Evolutionary conservation across 2,888 invertebrate species (phyloP).

Genomic region (Drosophila prostipennis): DNA sequence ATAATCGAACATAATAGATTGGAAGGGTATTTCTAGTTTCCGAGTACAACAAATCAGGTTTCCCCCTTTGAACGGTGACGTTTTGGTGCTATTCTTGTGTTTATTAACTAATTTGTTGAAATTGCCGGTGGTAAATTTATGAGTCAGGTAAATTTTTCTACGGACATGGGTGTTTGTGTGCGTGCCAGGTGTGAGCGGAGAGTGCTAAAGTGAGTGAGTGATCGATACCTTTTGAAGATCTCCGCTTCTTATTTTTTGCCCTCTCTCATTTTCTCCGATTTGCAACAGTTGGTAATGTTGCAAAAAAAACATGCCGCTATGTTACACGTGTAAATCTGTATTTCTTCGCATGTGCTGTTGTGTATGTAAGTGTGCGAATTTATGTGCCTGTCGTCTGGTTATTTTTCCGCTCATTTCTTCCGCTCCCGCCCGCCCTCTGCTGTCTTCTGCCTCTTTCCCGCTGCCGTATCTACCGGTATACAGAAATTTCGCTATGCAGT

Average conservation of each 20-base stretch:
- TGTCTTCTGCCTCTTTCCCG: constrained; percentile 33
- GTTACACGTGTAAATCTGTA: constrained; percentile 25
- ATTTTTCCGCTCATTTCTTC: constrained; percentile 40
- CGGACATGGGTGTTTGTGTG: constrained; percentile 1
- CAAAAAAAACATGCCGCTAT: constrained; percentile 21
- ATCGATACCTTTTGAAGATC: constrained; percentile 33
- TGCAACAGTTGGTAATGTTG: constrained; percentile 56
- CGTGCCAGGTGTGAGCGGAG: constrained; percentile 22
- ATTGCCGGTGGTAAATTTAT: constrained; percentile 36
- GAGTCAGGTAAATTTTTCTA: constrained; percentile 38
- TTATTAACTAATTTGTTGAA: constrained; percentile 61
- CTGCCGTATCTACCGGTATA: constrained; percentile 30
- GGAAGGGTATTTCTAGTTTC: constrained; percentile 5
- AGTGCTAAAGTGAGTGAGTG: constrained; percentile 12
- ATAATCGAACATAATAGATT: background rate
- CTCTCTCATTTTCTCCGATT: constrained; percentile 19
- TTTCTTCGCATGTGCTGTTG: constrained; percentile 18
- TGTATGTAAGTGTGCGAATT: constrained; percentile 15
- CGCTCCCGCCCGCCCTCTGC: constrained; percentile 10
- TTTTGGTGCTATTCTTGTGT: constrained; percentile 48
- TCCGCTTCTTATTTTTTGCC: constrained; percentile 8
- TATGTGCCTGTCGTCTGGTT: constrained; percentile 48
- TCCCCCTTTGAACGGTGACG: constrained; percentile 26
- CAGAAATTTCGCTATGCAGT: constrained; percentile 42
- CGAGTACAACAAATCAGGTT: constrained; percentile 13